A percentile compares a stretch with the other conserved stretches of the same genome.
phyloP scores from a whole-genome alignment of 2,797 vertebrate genomes.

The Gobionotothen gibberifrons region DNA sequence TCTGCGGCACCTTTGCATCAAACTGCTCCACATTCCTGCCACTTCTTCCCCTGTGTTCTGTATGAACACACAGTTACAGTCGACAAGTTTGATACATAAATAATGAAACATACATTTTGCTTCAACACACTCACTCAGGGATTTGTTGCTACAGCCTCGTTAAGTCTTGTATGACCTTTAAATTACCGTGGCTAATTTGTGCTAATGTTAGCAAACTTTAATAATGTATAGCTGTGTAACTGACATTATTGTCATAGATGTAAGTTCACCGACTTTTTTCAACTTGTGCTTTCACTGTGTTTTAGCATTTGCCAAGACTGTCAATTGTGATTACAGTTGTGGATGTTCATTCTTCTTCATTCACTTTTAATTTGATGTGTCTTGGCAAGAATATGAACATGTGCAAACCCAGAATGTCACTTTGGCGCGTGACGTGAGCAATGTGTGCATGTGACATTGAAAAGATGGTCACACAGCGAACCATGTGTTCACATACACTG shows the following conservation, averaged over 20 bases:
- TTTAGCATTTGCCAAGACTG: background rate
- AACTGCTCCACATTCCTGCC: background rate
- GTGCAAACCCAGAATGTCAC: constrained; percentile 1
- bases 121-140: background rate
- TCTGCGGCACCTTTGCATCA: background rate
- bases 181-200: background rate
- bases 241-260: background rate
- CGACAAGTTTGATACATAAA: constrained; percentile 13
- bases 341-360: background rate
- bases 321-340: background rate
- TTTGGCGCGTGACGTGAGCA: background rate
- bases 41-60: background rate
- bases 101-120: background rate
- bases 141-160: background rate
- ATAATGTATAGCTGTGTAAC: background rate
- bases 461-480: constrained; percentile 29
- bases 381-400: background rate
- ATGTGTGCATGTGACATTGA: constrained; percentile 40
- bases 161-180: background rate
- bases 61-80: background rate
- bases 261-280: background rate
- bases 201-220: background rate
- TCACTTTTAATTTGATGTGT: background rate
- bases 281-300: background rate
- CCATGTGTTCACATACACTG: constrained; percentile 36